Base-by-base conservation (phyloP, 2,888 invertebrate genomes). In the Trachelus troglodyta region DNA sequence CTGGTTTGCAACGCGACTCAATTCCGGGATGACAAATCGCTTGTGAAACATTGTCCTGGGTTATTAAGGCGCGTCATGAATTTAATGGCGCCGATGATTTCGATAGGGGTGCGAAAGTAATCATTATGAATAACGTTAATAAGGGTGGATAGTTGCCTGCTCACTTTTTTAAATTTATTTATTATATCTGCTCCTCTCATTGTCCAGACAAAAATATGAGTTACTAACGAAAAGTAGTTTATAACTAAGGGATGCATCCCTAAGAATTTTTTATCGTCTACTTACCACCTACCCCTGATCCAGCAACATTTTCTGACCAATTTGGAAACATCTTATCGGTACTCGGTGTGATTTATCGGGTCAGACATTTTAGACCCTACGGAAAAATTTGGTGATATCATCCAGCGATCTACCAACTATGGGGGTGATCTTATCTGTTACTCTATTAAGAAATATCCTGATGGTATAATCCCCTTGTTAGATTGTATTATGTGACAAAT, bases 11-110 rank as follows among this genome's bases (percentile, higher is more conserved):
- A 86, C 85, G 86, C 84, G 87, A 87, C 88, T 88, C 88, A 88
- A 88, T 88, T 88, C 85, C 84, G 83, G 85, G 83, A 88, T 88
- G 88, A 88, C 87, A 88, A 88, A 88, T 88, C 85, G 87, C 81
- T 80, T 78, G 81, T 80, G 83, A 81, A 82, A 84, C 85, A 87
- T 84, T 83, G 82, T 84, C 79, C 85, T 83, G 84, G 86, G 84
- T 84, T 87, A 88, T 88, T 87, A 87, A 88, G 87, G 88, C 84
- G 87, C 87, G 85, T 85, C 85, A 81, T 81, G 82, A 84, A 87
- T 87, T 87, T 87, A 87, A 88, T 87, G 88, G 87, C 86, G 85
- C 85, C 84, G 86, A 83, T 86, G 85, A 88, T 84, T 84, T 83
- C 83, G 83, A 83, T 88, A 87, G 88, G 86, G 84, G 81, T 79